Conservation (phyloP, 2,888 invertebrate genomes). For the Leptinotarsa rubiginosa region DNA sequence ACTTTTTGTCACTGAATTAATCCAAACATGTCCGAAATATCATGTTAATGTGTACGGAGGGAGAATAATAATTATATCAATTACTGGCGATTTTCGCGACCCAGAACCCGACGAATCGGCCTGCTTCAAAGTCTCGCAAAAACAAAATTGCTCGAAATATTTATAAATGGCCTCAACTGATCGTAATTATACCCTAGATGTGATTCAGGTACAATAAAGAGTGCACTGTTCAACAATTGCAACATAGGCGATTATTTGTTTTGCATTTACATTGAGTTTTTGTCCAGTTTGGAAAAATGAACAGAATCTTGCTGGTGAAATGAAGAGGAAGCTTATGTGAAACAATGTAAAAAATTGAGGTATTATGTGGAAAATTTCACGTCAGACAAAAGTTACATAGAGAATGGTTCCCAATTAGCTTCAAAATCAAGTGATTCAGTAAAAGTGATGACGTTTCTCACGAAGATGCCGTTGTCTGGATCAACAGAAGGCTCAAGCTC, state of each 20-base stretch:
- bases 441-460: too few species aligned
- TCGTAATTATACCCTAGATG: constrained; percentile 43
- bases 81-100: constrained; percentile 38
- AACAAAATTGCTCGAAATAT: constrained; percentile 40
- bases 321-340: too few species aligned
- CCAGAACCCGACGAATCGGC: constrained; percentile 35
- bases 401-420: too few species aligned
- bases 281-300: neutral
- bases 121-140: constrained; percentile 44
- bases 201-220: constrained; percentile 39
- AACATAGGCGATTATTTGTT: constrained; percentile 22
- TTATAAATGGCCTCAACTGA: constrained; percentile 40
- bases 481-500: too few species aligned
- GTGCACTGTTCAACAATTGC: constrained; percentile 35
- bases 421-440: too few species aligned
- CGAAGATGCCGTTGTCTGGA: too few species aligned
- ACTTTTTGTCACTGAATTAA: constrained; percentile 30
- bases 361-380: too few species aligned
- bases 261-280: neutral
- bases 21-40: constrained; percentile 35
- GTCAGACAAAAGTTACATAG: too few species aligned
- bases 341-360: too few species aligned
- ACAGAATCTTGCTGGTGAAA: too few species aligned
- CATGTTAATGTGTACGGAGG: constrained; percentile 37
- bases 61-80: constrained; percentile 40